Conservation (phyloP, 2,113 vertebrate species). For the Pelodiscus sinensis region DNA sequence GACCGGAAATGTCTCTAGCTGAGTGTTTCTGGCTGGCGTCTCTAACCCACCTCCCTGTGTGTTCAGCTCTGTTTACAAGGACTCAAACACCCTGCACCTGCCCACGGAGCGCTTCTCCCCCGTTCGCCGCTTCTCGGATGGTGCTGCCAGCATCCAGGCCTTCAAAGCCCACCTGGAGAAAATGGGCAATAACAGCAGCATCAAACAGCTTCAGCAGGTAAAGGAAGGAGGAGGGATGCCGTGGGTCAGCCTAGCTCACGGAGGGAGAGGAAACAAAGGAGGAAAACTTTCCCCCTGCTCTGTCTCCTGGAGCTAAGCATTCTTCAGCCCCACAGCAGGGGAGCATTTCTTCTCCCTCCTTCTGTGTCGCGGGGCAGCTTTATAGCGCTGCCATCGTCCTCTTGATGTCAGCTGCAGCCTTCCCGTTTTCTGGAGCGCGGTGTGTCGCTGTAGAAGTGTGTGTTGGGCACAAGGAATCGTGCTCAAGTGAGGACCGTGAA, state of each 20-base stretch:
- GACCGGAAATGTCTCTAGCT: background rate
- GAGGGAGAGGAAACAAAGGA: background rate
- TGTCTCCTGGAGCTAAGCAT: background rate
- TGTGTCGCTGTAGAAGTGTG: background rate
- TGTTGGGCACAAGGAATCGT: background rate
- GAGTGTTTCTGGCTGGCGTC: background rate
- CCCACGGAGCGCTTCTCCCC: constrained; percentile 99
- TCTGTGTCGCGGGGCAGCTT: background rate
- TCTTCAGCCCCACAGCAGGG: rapidly evolving
- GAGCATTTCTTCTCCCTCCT: background rate
- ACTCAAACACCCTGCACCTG: constrained; percentile 97
- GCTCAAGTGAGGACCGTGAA: background rate
- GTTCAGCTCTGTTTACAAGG: constrained; percentile 95
- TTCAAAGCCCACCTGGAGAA: constrained; percentile 98
- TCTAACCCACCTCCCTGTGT: constrained; percentile 56
- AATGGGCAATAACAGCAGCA: constrained; percentile 90
- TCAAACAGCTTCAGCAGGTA: constrained; percentile 98
- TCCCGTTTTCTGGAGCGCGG: too few species aligned
- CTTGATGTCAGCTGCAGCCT: background rate
- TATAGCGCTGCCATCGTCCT: rapidly evolving
- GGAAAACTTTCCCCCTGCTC: rapidly evolving
- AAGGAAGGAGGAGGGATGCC: background rate
- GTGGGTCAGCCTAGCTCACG: rapidly evolving
- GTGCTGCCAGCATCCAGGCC: constrained; percentile 96
- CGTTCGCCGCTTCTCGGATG: constrained; percentile 96